Conservation (phyloP, 1,140 invertebrate genomes). For the Papilio helenus region DNA sequence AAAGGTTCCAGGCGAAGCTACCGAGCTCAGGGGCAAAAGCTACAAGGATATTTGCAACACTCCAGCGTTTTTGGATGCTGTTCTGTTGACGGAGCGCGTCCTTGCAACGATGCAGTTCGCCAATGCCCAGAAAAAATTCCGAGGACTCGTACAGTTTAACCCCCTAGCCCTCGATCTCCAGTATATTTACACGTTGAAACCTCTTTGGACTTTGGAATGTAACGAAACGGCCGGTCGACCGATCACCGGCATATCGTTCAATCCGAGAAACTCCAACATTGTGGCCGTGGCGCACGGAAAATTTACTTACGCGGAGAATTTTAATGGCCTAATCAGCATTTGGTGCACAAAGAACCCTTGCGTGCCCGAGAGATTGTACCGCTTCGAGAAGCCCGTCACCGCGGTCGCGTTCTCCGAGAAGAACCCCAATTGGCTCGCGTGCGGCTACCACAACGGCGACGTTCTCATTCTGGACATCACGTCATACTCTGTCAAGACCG, state of each 20-base stretch:
- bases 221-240: slow-evolving; percentile 75
- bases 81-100: slow-evolving; percentile 86
- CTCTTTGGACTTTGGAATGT: slow-evolving; percentile 86
- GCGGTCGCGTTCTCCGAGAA: slow-evolving; percentile 88
- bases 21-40: slow-evolving; percentile 52
- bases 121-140: slow-evolving; percentile 86
- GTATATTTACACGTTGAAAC: slow-evolving; percentile 85
- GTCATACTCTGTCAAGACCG: slow-evolving; percentile 75
- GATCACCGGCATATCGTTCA: slow-evolving; percentile 85
- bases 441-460: slow-evolving; percentile 91
- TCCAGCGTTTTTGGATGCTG: slow-evolving; percentile 84
- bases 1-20: slow-evolving; percentile 43
- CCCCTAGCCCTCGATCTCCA: slow-evolving; percentile 84
- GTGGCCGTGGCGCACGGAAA: slow-evolving; percentile 89
- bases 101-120: slow-evolving; percentile 87
- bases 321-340: slow-evolving; percentile 87
- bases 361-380: slow-evolving; percentile 89
- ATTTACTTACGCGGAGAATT: slow-evolving; percentile 81
- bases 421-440: slow-evolving; percentile 88
- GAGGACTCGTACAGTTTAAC: slow-evolving; percentile 84
- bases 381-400: slow-evolving; percentile 88
- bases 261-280: slow-evolving; percentile 85
- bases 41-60: slow-evolving; percentile 70
- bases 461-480: slow-evolving; percentile 89
- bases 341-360: slow-evolving; percentile 95